These are phyloP conservation scores for Willisornis vidua DNA, from an alignment of 2,113 vertebrate species.

Conservation along the genomic window DNA sequence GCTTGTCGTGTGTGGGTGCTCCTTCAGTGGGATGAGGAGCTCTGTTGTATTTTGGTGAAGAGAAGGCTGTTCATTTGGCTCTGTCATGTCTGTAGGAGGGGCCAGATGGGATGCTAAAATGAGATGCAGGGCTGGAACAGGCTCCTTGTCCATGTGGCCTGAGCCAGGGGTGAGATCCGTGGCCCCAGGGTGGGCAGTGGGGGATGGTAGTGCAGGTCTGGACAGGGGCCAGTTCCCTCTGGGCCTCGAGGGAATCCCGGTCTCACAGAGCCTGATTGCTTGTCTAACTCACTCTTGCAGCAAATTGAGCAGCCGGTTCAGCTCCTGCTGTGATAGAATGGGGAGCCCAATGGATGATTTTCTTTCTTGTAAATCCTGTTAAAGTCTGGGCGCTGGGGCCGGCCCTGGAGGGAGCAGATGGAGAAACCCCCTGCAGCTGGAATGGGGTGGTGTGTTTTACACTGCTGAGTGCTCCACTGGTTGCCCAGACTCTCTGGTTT, in stretches of 20 bases:
- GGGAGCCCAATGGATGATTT: neutral
- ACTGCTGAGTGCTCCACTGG: neutral
- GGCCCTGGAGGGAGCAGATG: neutral
- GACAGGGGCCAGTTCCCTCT: neutral
- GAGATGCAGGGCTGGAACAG: neutral
- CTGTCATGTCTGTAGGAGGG: neutral
- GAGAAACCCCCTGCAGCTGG: neutral
- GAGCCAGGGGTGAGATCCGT: neutral
- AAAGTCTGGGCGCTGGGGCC: neutral
- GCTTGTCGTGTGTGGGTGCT: neutral
- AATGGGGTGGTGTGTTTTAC: rapidly evolving
- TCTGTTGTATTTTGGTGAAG: neutral
- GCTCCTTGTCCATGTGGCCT: neutral
- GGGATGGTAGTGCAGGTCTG: neutral
- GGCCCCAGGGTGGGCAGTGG: neutral
- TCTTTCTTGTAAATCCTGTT: neutral
- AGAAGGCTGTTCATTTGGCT: neutral
- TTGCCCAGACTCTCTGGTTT: neutral
- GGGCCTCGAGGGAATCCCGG: neutral
- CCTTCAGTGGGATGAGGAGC: neutral
- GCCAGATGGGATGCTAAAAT: neutral
- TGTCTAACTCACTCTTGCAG: neutral
- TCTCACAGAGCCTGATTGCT: neutral
- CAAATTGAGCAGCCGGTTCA: neutral
- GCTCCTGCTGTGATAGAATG: rapidly evolving